phyloP scores from a whole-genome alignment of 2,113 vertebrate genomes.

The Phyllostomus discolor region DNA sequence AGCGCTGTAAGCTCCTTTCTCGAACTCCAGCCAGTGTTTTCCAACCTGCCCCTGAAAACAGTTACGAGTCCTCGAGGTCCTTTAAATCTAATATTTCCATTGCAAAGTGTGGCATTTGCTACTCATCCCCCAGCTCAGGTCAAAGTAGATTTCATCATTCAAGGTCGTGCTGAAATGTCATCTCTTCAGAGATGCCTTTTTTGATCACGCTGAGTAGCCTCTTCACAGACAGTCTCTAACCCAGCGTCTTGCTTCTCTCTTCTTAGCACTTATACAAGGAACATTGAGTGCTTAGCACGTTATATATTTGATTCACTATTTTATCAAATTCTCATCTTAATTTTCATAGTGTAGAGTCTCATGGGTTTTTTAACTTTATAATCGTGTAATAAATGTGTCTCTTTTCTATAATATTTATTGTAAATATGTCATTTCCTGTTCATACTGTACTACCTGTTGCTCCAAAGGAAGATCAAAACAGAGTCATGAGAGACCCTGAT shows the following conservation, averaged over 20 bases:
- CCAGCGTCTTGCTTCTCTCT: not conserved
- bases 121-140: not conserved
- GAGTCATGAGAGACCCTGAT: not conserved
- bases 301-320: not conserved
- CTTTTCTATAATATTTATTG: not conserved
- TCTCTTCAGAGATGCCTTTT: not conserved
- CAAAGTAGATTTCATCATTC: not conserved
- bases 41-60: not conserved
- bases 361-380: not conserved
- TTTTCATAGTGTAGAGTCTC: not conserved
- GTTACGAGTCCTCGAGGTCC: not conserved
- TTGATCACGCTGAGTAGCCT: not conserved
- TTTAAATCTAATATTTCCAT: not conserved
- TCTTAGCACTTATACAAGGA: not conserved
- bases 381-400: not conserved
- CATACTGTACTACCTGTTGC: not conserved
- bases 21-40: not conserved
- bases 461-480: not conserved
- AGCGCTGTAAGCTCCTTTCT: not conserved
- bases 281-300: not conserved
- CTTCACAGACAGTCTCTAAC: not conserved
- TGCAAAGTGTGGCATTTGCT: not conserved
- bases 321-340: not conserved
- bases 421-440: slow-evolving; percentile 16
- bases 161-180: not conserved